Percentiles rank a stretch among this genome's conserved stretches.
These are phyloP conservation scores for Podargus strigoides DNA, from an alignment of 2,797 vertebrate species.

Conservation along the genomic window DNA sequence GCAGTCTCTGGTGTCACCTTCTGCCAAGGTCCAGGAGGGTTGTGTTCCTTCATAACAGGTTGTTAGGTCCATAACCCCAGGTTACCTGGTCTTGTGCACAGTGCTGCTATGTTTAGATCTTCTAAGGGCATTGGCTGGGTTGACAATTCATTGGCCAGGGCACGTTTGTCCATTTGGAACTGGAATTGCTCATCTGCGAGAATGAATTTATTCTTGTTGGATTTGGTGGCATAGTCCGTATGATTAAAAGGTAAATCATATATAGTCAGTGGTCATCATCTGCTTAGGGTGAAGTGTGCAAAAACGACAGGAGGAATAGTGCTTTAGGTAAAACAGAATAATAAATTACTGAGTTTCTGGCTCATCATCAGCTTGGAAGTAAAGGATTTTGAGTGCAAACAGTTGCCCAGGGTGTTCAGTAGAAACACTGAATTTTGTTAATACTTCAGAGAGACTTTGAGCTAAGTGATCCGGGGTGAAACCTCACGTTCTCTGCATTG, in stretches of 20 bases:
- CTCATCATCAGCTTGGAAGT: neutral
- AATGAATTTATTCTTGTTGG: neutral
- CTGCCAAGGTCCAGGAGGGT: neutral
- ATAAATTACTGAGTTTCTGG: neutral
- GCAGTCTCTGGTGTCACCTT: neutral
- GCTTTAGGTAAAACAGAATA: neutral
- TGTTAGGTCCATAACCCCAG: neutral
- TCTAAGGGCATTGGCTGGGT: neutral
- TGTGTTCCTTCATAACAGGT: accelerated
- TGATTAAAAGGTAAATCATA: neutral
- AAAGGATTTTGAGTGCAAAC: neutral
- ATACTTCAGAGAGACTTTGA: neutral
- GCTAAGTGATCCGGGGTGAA: neutral
- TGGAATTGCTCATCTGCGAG: neutral
- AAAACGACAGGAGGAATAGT: neutral
- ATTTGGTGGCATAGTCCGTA: neutral
- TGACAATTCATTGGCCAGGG: accelerated
- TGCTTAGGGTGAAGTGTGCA: neutral
- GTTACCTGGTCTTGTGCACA: neutral
- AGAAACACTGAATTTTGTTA: neutral
- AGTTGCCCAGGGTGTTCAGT: neutral
- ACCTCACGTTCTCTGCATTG: neutral
- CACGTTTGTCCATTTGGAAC: neutral
- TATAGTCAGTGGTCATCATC: accelerated
- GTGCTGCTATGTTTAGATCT: neutral